Evolutionary conservation across 2,113 vertebrate species (phyloP).

Genomic region (Clarias magur): DNA sequence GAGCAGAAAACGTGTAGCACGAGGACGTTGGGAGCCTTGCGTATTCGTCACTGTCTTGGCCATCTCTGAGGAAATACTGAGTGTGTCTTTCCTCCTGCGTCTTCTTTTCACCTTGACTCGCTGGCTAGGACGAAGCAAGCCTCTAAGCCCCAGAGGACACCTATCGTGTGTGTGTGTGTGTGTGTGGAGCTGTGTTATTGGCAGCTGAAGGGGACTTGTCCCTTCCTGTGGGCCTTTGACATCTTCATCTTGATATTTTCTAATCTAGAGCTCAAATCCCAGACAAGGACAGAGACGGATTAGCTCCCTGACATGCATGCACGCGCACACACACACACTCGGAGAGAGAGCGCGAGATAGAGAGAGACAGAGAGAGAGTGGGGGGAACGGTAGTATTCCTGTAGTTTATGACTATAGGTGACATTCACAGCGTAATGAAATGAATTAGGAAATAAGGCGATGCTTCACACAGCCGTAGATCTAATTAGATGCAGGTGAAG

Average conservation of each 20-base stretch:
- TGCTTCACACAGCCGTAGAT: constrained; percentile 4
- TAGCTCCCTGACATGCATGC: constrained; percentile 23
- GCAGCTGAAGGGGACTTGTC: constrained; percentile 49
- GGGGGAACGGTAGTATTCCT: not conserved
- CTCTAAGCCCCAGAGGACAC: constrained; percentile 43
- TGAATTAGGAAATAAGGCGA: not conserved
- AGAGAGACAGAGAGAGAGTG: not conserved
- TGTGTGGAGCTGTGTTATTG: constrained; percentile 40
- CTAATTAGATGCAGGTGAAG: constrained; percentile 32
- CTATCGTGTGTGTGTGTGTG: constrained; percentile 21
- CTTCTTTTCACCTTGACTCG: constrained; percentile 49
- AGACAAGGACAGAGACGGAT: constrained; percentile 57
- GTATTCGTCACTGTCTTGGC: constrained; percentile 32
- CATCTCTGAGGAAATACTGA: constrained; percentile 18
- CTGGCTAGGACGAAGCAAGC: constrained; percentile 42
- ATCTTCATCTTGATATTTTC: constrained; percentile 57
- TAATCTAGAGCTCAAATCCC: constrained; percentile 50
- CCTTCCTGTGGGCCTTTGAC: constrained; percentile 46
- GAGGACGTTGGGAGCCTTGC: constrained; percentile 10
- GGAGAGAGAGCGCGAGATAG: not conserved
- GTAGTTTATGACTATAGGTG: constrained; percentile 29
- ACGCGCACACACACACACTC: not conserved
- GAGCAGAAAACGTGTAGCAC: not conserved
- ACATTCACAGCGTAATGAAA: constrained; percentile 40
- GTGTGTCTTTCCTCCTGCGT: constrained; percentile 1